Percentiles rank a stretch among this genome's conserved stretches.
Conservation (phyloP, 1,140 invertebrate genomes). For the Rhopalosiphum maidis region DNA sequence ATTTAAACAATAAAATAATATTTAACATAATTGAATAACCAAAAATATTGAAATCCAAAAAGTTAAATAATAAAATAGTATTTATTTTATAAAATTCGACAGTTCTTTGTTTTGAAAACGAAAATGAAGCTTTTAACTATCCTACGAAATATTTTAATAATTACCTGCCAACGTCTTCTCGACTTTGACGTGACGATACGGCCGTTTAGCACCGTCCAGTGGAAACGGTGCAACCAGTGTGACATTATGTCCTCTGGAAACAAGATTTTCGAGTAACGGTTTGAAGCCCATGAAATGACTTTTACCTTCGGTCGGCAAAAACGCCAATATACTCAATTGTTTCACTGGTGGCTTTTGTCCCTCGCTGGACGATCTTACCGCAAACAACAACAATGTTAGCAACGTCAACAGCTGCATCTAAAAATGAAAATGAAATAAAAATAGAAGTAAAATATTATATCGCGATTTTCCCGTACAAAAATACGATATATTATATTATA, state of each 20-base stretch:
- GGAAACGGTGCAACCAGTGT: slow-evolving; percentile 66
- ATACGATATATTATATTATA: background rate
- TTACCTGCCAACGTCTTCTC: background rate
- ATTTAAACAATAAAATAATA: too few species aligned
- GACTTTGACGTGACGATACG: slow-evolving; percentile 35
- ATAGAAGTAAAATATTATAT: background rate
- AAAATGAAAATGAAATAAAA: background rate
- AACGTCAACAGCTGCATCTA: background rate
- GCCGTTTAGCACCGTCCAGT: background rate
- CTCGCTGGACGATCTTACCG: background rate
- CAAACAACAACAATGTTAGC: background rate
- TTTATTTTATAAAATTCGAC: too few species aligned
- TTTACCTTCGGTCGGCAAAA: slow-evolving; percentile 70
- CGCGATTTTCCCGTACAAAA: background rate
- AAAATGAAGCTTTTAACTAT: too few species aligned
- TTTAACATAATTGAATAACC: too few species aligned
- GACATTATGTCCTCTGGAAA: slow-evolving; percentile 71
- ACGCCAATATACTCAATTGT: slow-evolving; percentile 65
- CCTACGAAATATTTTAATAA: background rate
- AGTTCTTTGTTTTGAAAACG: too few species aligned
- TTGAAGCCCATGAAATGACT: slow-evolving; percentile 76
- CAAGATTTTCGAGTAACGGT: slow-evolving; percentile 70
- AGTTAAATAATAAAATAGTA: too few species aligned
- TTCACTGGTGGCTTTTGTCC: background rate
- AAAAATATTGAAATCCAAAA: too few species aligned